A percentile compares a stretch with the other conserved stretches of the same genome.
Evolutionary conservation across 2,113 vertebrate genomes (phyloP).

Genomic region (Macaca fascicularis): T2T-MFA8v1.1 NC_088376.1:90011001-90011500

Average conservation of each 20-base stretch:
- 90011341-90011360: not conserved
- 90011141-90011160: no score
- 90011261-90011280: not conserved
- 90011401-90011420: not conserved
- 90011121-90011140: no score
- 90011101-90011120: no score
- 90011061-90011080: no score
- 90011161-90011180: no score
- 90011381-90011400: not conserved
- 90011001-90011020: no score
- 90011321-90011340: not conserved
- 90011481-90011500: not conserved
- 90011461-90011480: not conserved
- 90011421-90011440: not conserved
- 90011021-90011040: no score
- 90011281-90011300: not conserved
- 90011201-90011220: no score
- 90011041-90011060: no score
- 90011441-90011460: not conserved
- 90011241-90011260: not conserved
- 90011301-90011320: not conserved
- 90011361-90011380: not conserved
- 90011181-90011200: no score
- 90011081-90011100: no score
- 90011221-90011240: no score